phyloP scores from a whole-genome alignment of 2,888 invertebrate species.

The Scaptomyza tumidula region DNA sequence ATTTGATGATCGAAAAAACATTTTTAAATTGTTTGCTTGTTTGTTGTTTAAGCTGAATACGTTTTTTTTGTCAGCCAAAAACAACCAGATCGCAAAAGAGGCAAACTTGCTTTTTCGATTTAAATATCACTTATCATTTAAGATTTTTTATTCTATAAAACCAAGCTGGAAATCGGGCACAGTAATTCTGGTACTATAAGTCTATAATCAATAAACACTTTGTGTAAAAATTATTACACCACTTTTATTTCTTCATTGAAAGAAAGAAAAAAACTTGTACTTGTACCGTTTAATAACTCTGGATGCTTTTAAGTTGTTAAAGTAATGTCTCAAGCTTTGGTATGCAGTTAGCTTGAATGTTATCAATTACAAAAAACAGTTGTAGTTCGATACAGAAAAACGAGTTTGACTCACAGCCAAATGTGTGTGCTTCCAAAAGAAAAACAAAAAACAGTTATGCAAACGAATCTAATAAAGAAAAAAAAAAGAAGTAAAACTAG shows the following conservation, averaged over 20 bases:
- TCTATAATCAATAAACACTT: no score
- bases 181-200: no score
- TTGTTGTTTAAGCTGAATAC: no score
- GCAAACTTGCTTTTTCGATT: no score
- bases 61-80: neutral
- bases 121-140: no score
- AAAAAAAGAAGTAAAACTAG: slow-evolving; percentile 2
- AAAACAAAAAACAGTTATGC: slow-evolving; percentile 26
- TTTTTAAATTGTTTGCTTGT: no score
- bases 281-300: neutral
- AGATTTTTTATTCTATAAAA: no score
- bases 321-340: neutral
- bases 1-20: no score
- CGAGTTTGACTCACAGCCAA: slow-evolving; percentile 13
- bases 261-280: neutral
- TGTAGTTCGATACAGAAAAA: slow-evolving; percentile 2
- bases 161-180: no score
- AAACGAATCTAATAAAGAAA: slow-evolving; percentile 14
- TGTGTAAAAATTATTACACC: no score
- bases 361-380: slow-evolving; percentile 17
- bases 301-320: neutral
- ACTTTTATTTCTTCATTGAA: neutral
- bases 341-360: slow-evolving; percentile 2
- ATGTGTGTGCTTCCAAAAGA: neutral
- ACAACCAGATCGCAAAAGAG: no score